phyloP scores from a whole-genome alignment of 2,113 vertebrate genomes.

The Xiphophorus couchianus region DNA sequence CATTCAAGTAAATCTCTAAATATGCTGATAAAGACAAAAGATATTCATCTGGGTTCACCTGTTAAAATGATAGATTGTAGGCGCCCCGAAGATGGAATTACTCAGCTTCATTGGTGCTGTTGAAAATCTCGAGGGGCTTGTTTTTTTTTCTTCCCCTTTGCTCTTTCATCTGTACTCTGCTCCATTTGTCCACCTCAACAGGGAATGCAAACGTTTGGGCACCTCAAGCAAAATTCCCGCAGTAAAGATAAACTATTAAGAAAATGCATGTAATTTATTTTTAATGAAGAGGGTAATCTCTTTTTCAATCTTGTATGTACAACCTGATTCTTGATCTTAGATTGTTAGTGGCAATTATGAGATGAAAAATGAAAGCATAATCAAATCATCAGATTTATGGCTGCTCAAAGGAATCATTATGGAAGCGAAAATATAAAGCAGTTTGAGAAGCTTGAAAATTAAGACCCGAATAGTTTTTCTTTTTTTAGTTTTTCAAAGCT shows the following conservation, averaged over 20 bases:
- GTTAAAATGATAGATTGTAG: slow-evolving; percentile 68
- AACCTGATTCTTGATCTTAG: too few relatives aligned
- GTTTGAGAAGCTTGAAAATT: too few relatives aligned
- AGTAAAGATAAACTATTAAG: neutral
- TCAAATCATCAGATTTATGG: too few relatives aligned
- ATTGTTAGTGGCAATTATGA: too few relatives aligned
- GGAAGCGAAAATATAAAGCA: too few relatives aligned
- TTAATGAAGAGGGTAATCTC: too few relatives aligned
- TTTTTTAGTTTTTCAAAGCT: too few relatives aligned
- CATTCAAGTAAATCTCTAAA: slow-evolving; percentile 51
- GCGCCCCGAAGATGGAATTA: slow-evolving; percentile 52
- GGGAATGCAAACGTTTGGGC: neutral
- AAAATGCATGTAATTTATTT: neutral
- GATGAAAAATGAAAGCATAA: too few relatives aligned
- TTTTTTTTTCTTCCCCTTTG: slow-evolving; percentile 33
- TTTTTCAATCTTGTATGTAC: too few relatives aligned
- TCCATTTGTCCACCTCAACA: slow-evolving; percentile 47
- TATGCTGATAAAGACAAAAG: slow-evolving; percentile 63
- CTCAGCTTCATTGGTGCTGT: slow-evolving; percentile 46
- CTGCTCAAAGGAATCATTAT: too few relatives aligned
- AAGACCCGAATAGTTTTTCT: too few relatives aligned
- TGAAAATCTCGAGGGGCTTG: slow-evolving; percentile 48
- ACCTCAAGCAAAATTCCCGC: neutral
- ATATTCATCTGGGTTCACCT: slow-evolving; percentile 42
- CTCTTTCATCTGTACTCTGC: slow-evolving; percentile 48